Evolutionary conservation across 2,797 vertebrate species (phyloP), one percentile per base, ranked within the genome.

Genomic region (Masticophis lateralis): DNA sequence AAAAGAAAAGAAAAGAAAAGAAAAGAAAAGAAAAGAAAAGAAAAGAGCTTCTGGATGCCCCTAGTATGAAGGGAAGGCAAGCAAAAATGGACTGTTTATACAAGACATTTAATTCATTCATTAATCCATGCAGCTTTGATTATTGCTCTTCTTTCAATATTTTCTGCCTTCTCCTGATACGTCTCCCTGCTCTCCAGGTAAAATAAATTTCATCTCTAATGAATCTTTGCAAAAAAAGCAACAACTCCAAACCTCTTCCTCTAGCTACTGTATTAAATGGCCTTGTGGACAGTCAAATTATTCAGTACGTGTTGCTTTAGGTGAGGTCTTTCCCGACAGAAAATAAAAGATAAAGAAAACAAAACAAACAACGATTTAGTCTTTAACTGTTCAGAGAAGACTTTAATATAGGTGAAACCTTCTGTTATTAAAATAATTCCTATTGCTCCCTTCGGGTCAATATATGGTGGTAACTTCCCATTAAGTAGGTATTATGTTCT

Each of bases 401-500:
- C 94, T 97, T 98, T 98, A 97, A 97, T 97, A 97, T 96, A 96
- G 94, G 94, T 32, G 66, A 90, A 4, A 0, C 55, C 86, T 96
- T 96, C 96, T 95, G 94, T 97, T 98, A 97, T 98, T 97, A 98
- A 98, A 97, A 97, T 98, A 97, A 97, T 97, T 97, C 97, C 96
- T 95, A 95, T 96, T 96, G 97, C 96, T 97, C 93, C 97, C 95
- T 97, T 89, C 94, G 96, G 97, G 97, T 98, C 97, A 98, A 97
- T 98, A 98, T 97, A 95, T 94, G 97, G 95, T 96, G 96, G 97
- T 97, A 97, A 94, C 94, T 97, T 96, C 96, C 96, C 96, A 97
- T 98, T 98, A 98, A 98, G 96, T 91, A 97, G 97, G 97, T 97
- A 98, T 97, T 98, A 98, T 97, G 96, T 97, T 93, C 95, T 97